phyloP scores from a whole-genome alignment of 2,113 vertebrate species.

The Pycnonotus jocosus region DNA sequence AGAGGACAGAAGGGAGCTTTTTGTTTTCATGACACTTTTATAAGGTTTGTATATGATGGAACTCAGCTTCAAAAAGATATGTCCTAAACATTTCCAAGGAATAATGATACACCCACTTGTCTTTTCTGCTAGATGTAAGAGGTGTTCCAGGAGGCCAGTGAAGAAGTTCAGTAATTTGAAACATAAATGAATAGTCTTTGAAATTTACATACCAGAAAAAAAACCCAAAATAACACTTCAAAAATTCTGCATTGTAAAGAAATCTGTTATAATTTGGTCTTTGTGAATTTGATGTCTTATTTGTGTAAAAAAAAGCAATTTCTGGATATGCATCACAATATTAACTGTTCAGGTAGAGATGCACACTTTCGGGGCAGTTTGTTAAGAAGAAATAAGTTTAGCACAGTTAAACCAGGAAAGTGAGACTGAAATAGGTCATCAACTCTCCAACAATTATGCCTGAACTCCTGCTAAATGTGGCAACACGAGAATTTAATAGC shows the following conservation, averaged over 20 bases:
- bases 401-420: slow-evolving; percentile 13
- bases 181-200: neutral
- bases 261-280: slow-evolving; percentile 37
- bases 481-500: neutral
- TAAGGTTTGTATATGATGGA: neutral
- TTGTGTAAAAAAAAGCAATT: slow-evolving; percentile 45
- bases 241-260: slow-evolving; percentile 37
- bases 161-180: slow-evolving; percentile 1
- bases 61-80: neutral
- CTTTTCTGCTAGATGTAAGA: neutral
- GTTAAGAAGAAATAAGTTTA: slow-evolving; percentile 57
- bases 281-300: slow-evolving; percentile 51
- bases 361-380: slow-evolving; percentile 18
- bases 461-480: neutral
- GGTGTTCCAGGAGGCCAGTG: neutral
- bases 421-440: slow-evolving; percentile 48
- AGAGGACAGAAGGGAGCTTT: neutral
- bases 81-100: neutral
- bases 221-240: neutral
- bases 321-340: slow-evolving; percentile 40
- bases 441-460: neutral
- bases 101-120: neutral
- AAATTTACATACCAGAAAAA: neutral
- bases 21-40: neutral
- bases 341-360: slow-evolving; percentile 26